Percentiles rank a stretch among this genome's conserved stretches.
These are phyloP conservation scores for Paramormyrops hopkinsi DNA, from an alignment of 2,797 vertebrate genomes.

Conservation along the genomic window DNA sequence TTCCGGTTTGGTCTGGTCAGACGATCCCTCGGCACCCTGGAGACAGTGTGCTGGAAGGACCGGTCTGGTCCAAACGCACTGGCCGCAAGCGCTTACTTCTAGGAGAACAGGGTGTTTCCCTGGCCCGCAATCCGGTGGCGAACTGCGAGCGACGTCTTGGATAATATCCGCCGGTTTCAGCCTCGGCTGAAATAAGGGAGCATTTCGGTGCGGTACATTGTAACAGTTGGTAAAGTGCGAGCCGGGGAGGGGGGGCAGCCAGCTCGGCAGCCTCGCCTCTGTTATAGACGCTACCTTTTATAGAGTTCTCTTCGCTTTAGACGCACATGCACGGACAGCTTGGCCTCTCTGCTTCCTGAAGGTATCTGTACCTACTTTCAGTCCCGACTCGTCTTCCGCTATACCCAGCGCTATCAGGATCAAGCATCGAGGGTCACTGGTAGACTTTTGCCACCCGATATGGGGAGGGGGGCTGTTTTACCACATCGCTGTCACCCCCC, in stretches of 20 bases:
- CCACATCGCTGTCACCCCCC: not conserved
- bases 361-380: not conserved
- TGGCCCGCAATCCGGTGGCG: not conserved
- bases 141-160: not conserved
- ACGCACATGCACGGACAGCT: not conserved
- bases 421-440: not conserved
- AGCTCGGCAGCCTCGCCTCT: not conserved
- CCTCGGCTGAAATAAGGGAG: not conserved
- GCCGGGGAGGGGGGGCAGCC: not conserved
- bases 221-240: not conserved
- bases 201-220: not conserved
- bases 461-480: not conserved
- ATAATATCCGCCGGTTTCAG: not conserved
- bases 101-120: slow-evolving; percentile 20
- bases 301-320: not conserved
- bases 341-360: not conserved
- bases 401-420: not conserved
- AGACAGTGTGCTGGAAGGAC: not conserved
- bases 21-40: not conserved
- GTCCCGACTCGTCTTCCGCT: slow-evolving; percentile 1
- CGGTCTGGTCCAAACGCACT: not conserved
- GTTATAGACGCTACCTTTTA: not conserved
- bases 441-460: not conserved
- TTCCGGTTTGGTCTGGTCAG: slow-evolving; percentile 10
- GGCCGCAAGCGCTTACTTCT: slow-evolving; percentile 1